Percentiles rank a stretch among this genome's conserved stretches.
These are phyloP conservation scores for Recurvirostra avosetta DNA, from an alignment of 2,113 vertebrate species.

Conservation along the genomic window DNA sequence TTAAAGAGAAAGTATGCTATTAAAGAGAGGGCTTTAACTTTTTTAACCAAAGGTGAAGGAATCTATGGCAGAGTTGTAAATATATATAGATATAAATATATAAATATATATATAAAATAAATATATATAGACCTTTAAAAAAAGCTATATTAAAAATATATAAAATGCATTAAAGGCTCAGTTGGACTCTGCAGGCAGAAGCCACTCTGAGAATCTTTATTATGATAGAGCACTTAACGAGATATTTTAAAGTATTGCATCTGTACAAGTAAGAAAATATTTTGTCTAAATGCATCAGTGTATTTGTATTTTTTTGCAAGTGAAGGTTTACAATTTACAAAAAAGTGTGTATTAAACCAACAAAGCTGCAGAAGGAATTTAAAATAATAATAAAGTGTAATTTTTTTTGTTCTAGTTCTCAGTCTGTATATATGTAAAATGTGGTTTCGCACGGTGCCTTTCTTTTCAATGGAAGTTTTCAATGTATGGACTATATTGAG, in stretches of 20 bases:
- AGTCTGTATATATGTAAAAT: constrained; percentile 84
- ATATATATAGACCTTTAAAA: constrained; percentile 82
- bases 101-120: constrained; percentile 75
- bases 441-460: constrained; percentile 84
- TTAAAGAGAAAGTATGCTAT: constrained; percentile 79
- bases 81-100: constrained; percentile 86
- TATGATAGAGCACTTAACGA: constrained; percentile 87
- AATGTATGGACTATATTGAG: constrained; percentile 69
- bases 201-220: constrained; percentile 85
- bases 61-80: constrained; percentile 89
- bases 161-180: constrained; percentile 85
- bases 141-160: constrained; percentile 89
- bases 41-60: constrained; percentile 88
- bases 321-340: constrained; percentile 99
- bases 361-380: constrained; percentile 81
- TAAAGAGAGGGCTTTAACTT: constrained; percentile 86
- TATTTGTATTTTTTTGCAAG: constrained; percentile 96
- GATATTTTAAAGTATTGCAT: constrained; percentile 96
- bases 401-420: constrained; percentile 77
- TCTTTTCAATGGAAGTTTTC: constrained; percentile 80
- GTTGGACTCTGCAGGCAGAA: constrained; percentile 97
- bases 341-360: constrained; percentile 89
- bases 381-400: constrained; percentile 79
- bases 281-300: constrained; percentile 92
- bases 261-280: constrained; percentile 95